Evolutionary conservation across 1,140 invertebrate genomes (phyloP).

Genomic region (Paramacrobiotus metropolitanus): DNA sequence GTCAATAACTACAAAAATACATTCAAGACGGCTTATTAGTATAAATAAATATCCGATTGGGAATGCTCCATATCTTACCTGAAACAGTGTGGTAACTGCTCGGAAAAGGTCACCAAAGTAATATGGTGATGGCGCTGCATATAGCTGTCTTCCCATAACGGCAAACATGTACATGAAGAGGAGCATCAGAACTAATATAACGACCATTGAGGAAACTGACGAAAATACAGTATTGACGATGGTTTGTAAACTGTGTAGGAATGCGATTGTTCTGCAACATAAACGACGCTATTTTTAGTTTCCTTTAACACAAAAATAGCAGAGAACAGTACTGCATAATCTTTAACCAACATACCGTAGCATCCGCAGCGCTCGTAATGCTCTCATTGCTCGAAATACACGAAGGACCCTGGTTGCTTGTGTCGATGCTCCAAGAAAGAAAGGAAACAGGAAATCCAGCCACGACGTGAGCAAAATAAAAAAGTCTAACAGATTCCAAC

Average conservation of each 20-base stretch:
- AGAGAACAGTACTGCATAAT: not conserved
- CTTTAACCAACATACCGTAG: slow-evolving; percentile 11
- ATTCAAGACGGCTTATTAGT: not conserved
- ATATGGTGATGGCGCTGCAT: slow-evolving; percentile 11
- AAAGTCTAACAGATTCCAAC: slow-evolving; percentile 17
- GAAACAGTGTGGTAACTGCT: slow-evolving; percentile 17
- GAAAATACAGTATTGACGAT: slow-evolving; percentile 17
- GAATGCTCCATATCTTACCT: slow-evolving; percentile 7
- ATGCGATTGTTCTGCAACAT: slow-evolving; percentile 11
- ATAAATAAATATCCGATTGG: not conserved
- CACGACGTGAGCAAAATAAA: slow-evolving; percentile 16
- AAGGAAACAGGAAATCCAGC: slow-evolving; percentile 12
- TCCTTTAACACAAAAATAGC: slow-evolving; percentile 7
- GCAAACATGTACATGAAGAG: slow-evolving; percentile 20
- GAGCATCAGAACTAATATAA: slow-evolving; percentile 17
- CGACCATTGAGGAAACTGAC: slow-evolving; percentile 17
- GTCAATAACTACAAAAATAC: slow-evolving; percentile 9
- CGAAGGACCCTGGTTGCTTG: slow-evolving; percentile 13
- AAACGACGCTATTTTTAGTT: not conserved
- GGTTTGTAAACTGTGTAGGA: slow-evolving; percentile 17
- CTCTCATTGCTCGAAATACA: slow-evolving; percentile 15
- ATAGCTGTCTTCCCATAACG: slow-evolving; percentile 17
- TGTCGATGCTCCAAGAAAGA: slow-evolving; percentile 12
- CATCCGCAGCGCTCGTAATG: slow-evolving; percentile 16
- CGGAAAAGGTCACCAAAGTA: slow-evolving; percentile 15